phyloP scores from a whole-genome alignment of 1,140 invertebrate genomes.

The Apocrypta bakeri region DNA sequence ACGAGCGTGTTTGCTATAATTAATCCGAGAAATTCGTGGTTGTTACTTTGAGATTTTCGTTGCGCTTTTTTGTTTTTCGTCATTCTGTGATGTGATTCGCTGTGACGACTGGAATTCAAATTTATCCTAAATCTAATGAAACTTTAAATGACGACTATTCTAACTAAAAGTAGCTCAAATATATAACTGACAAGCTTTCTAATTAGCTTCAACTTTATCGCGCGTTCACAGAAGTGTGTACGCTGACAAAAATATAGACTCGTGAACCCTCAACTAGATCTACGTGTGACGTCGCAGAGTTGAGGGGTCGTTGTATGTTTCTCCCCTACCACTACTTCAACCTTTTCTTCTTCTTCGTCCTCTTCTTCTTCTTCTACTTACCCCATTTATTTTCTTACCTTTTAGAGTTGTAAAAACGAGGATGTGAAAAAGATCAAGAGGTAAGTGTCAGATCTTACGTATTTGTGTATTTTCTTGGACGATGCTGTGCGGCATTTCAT shows the following conservation, averaged over 20 bases:
- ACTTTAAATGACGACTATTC: too few species aligned
- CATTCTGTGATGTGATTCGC: too few species aligned
- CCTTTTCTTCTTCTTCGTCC: too few species aligned
- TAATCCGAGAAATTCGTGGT: conserved; percentile 21
- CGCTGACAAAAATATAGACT: background rate
- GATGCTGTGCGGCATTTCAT: background rate
- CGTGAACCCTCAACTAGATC: background rate
- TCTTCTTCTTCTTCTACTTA: background rate
- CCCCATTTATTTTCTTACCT: background rate
- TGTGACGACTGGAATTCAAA: too few species aligned
- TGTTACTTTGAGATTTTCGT: conserved; percentile 17
- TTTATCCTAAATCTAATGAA: too few species aligned
- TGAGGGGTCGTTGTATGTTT: background rate
- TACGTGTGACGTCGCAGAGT: background rate
- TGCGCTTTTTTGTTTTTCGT: too few species aligned
- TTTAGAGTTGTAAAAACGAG: conserved; percentile 1
- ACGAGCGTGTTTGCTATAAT: background rate
- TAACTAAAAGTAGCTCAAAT: too few species aligned
- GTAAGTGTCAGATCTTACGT: background rate
- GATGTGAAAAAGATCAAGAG: background rate
- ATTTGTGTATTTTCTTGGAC: background rate
- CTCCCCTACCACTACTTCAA: background rate
- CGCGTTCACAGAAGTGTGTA: background rate
- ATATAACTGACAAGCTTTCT: too few species aligned
- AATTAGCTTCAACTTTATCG: too few species aligned